A percentile compares a stretch with the other conserved stretches of the same genome.
Evolutionary conservation across 2,113 vertebrate species (phyloP).

Genomic region (Brachyhypopomus gauderio): DNA sequence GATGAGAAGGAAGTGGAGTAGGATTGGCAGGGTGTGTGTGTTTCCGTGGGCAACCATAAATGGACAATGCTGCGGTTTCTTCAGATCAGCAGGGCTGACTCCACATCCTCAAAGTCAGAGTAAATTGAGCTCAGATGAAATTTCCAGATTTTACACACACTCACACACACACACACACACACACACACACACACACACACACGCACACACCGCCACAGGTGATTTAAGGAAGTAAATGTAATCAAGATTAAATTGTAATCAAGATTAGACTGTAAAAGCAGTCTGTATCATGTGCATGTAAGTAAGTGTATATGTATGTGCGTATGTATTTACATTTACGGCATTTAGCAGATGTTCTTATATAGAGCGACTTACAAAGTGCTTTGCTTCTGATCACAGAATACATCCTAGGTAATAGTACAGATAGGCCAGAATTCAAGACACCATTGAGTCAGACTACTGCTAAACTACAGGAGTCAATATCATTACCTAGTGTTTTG

Average conservation of each 20-base stretch:
- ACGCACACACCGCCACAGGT: neutral
- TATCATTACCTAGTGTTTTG: too few relatives aligned
- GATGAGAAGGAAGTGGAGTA: too few relatives aligned
- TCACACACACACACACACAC: neutral
- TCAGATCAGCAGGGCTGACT: neutral
- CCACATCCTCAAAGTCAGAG: neutral
- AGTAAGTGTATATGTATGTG: neutral
- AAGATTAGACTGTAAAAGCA: neutral
- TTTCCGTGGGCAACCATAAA: too few relatives aligned
- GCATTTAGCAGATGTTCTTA: too few relatives aligned
- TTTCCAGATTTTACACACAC: conserved; percentile 1
- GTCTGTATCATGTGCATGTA: neutral
- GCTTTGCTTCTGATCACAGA: too few relatives aligned
- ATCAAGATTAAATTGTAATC: neutral
- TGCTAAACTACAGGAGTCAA: too few relatives aligned
- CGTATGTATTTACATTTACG: neutral
- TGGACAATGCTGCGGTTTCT: too few relatives aligned
- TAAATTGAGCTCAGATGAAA: neutral
- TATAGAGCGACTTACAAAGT: too few relatives aligned
- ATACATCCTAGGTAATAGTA: too few relatives aligned
- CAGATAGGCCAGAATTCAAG: too few relatives aligned
- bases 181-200: neutral
- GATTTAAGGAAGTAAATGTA: neutral
- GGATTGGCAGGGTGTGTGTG: too few relatives aligned
- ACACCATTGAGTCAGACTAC: too few relatives aligned